phyloP scores from a whole-genome alignment of 2,113 vertebrate species.

The Syngnathus typhle region DNA sequence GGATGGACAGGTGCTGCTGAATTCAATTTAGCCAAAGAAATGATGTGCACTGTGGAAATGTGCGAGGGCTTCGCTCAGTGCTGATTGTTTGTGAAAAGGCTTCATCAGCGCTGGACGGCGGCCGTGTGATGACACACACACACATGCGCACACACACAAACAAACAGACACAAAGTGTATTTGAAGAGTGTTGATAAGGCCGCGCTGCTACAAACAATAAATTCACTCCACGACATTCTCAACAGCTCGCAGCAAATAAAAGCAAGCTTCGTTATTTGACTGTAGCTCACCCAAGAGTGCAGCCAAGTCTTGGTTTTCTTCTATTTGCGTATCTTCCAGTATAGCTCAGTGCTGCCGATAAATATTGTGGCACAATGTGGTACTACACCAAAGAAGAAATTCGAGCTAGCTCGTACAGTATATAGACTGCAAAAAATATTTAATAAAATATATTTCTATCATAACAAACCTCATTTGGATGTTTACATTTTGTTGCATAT shows the following conservation, averaged over 20 bases:
- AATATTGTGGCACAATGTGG: too few species aligned
- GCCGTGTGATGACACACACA: background rate
- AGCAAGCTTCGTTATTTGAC: background rate
- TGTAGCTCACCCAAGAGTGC: too few species aligned
- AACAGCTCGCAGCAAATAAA: background rate
- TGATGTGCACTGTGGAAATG: constrained; percentile 18
- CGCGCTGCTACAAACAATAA: background rate
- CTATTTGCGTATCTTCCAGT: too few species aligned
- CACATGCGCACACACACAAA: background rate
- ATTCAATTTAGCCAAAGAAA: constrained; percentile 29
- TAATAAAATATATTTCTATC: too few species aligned
- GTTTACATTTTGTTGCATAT: background rate
- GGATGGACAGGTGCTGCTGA: constrained; percentile 12
- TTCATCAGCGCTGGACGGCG: background rate
- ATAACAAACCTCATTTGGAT: background rate
- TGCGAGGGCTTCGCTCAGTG: constrained; percentile 1
- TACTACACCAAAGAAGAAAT: too few species aligned
- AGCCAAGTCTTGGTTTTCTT: too few species aligned
- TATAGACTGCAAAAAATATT: too few species aligned
- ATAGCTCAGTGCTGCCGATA: too few species aligned
- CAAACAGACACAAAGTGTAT: background rate
- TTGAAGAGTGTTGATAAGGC: constrained; percentile 1
- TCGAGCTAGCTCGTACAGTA: too few species aligned
- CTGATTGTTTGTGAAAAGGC: constrained; percentile 5
- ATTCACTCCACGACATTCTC: background rate